Conservation (phyloP, 1,140 invertebrate genomes). For the Hypothenemus hampei region DNA sequence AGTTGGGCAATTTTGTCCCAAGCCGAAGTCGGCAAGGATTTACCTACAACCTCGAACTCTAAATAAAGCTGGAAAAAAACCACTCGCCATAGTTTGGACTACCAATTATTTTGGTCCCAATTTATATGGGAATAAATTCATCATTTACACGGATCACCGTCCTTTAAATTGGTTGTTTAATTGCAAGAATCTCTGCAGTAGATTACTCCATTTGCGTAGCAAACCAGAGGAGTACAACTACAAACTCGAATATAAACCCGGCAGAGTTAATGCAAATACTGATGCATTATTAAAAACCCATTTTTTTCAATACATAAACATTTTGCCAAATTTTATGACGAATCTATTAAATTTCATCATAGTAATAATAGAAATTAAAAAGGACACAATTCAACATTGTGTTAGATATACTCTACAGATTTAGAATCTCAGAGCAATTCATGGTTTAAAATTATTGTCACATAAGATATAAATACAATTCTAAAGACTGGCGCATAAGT, state of each 20-base stretch:
- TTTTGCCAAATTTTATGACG: conserved; percentile 24
- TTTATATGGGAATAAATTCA: conserved; percentile 30
- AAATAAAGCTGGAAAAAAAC: conserved; percentile 37
- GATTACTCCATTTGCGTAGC: conserved; percentile 47
- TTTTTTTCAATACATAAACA: neutral
- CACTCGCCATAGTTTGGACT: conserved; percentile 41
- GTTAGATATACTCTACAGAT: too few species aligned
- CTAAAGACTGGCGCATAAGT: too few species aligned
- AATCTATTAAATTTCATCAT: conserved; percentile 37
- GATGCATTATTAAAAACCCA: conserved; percentile 36
- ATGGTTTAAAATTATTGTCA: too few species aligned
- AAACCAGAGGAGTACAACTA: conserved; percentile 45
- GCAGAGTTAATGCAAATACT: conserved; percentile 42
- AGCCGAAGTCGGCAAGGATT: conserved; percentile 30
- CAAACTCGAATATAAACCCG: conserved; percentile 46
- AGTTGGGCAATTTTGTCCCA: conserved; percentile 36
- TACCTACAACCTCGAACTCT: conserved; percentile 34
- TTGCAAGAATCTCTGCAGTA: conserved; percentile 43
- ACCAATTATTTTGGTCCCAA: conserved; percentile 33
- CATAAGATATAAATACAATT: too few species aligned
- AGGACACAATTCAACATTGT: too few species aligned
- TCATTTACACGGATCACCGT: conserved; percentile 29
- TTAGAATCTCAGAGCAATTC: too few species aligned
- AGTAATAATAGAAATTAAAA: conserved; percentile 28
- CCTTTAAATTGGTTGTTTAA: conserved; percentile 39